These are phyloP conservation scores for Kryptolebias ocellatus DNA, from an alignment of 2,797 vertebrate genomes.

Conservation along the genomic window DNA sequence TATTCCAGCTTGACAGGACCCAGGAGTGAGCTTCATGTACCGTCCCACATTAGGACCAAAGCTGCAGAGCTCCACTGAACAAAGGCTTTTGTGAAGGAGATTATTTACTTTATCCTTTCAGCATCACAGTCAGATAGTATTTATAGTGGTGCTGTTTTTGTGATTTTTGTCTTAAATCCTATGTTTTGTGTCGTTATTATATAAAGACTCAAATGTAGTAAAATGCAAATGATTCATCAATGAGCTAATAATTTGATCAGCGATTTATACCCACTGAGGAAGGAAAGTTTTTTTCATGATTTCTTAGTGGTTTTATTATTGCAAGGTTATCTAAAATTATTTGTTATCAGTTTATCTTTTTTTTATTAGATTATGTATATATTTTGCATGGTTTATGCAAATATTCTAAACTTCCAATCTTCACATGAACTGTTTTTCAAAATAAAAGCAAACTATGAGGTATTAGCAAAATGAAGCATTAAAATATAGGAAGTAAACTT, in stretches of 20 bases:
- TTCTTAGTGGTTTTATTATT: constrained; percentile 18
- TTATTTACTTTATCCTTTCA: constrained; percentile 43
- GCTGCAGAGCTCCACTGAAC: constrained; percentile 68
- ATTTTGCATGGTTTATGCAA: neutral
- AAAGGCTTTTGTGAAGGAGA: constrained; percentile 71
- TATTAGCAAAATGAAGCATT: neutral
- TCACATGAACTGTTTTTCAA: too few relatives aligned
- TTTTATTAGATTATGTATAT: neutral
- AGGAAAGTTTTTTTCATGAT: constrained; percentile 5
- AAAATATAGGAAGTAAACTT: neutral
- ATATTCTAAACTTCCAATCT: neutral
- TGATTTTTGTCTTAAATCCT: neutral
- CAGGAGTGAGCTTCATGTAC: constrained; percentile 32
- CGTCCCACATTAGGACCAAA: constrained; percentile 56
- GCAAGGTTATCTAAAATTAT: constrained; percentile 49
- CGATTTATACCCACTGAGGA: constrained; percentile 41
- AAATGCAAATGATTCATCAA: constrained; percentile 16
- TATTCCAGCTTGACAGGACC: constrained; percentile 77
- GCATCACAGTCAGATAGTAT: constrained; percentile 24
- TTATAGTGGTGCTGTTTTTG: constrained; percentile 1
- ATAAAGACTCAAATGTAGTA: neutral
- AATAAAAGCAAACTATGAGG: too few relatives aligned
- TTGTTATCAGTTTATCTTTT: neutral
- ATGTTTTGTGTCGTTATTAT: neutral
- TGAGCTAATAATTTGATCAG: constrained; percentile 40